These are phyloP conservation scores for Diplazon laetatorius DNA, from an alignment of 2,888 invertebrate species.

Conservation along the genomic window DNA sequence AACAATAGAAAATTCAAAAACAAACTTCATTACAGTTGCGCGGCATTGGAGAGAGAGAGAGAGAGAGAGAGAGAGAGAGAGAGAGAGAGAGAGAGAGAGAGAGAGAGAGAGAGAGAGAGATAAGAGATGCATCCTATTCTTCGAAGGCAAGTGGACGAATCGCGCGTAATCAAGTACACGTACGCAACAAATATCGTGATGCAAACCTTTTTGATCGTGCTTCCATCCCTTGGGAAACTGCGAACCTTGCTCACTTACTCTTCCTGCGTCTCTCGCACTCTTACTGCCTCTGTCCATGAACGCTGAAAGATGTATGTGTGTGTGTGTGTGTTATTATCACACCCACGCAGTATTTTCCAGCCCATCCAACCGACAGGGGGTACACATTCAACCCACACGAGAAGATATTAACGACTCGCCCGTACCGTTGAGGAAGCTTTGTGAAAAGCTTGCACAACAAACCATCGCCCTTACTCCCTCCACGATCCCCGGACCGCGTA, in stretches of 20 bases:
- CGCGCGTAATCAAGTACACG: constrained; percentile 14
- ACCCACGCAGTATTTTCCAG: constrained; percentile 8
- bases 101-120: too few relatives aligned
- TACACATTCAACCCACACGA: constrained; percentile 8
- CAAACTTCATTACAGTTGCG: too few relatives aligned
- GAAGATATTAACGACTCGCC: constrained; percentile 53
- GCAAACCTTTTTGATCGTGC: neutral
- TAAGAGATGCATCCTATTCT: too few relatives aligned
- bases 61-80: too few relatives aligned
- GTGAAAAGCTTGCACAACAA: constrained; percentile 19
- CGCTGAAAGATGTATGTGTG: neutral
- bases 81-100: too few relatives aligned
- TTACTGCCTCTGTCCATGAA: neutral
- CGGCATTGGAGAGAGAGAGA: too few relatives aligned
- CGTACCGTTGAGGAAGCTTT: constrained; percentile 15
- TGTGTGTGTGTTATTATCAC: neutral
- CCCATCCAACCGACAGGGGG: constrained; percentile 40
- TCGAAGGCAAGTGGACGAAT: constrained; percentile 59
- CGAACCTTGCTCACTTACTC: neutral
- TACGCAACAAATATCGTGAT: neutral
- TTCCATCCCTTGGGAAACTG: neutral
- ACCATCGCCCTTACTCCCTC: constrained; percentile 15
- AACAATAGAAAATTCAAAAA: too few relatives aligned
- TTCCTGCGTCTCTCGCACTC: too few relatives aligned
- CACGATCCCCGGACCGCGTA: neutral